Evolutionary conservation across 2,888 invertebrate genomes (phyloP).

Genomic region (Rhingia campestris): DNA sequence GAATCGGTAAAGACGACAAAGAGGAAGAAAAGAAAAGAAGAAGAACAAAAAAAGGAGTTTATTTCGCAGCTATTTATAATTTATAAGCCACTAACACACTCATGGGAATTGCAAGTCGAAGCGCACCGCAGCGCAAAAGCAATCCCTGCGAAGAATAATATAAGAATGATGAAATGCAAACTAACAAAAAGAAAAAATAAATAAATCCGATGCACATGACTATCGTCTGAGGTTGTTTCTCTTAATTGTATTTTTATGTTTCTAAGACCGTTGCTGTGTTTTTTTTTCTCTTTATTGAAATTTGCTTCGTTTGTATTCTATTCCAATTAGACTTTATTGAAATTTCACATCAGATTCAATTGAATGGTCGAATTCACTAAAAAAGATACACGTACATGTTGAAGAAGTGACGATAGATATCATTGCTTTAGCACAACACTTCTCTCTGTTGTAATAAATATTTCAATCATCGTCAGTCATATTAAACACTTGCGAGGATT

Average conservation of each 20-base stretch:
- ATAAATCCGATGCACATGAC: conserved; percentile 57
- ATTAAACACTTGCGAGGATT: conserved; percentile 14
- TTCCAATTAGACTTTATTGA: conserved; percentile 42
- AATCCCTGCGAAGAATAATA: conserved; percentile 16
- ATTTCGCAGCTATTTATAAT: conserved; percentile 73
- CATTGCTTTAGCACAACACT: not conserved
- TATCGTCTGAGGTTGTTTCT: conserved; percentile 29
- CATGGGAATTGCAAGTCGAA: conserved; percentile 41
- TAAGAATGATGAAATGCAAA: conserved; percentile 55
- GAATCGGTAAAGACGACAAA: conserved; percentile 7
- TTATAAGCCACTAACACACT: conserved; percentile 59
- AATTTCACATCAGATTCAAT: conserved; percentile 43
- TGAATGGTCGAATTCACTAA: conserved; percentile 47
- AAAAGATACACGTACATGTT: not conserved
- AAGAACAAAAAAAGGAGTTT: conserved; percentile 52
- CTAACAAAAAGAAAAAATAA: conserved; percentile 11
- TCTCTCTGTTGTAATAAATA: conserved; percentile 19
- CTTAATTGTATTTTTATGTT: conserved; percentile 53
- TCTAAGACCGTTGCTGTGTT: not conserved
- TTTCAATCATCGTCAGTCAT: conserved; percentile 34
- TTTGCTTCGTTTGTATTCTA: conserved; percentile 22
- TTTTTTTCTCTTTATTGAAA: conserved; percentile 11
- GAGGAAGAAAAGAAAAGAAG: not conserved
- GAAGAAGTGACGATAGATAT: conserved; percentile 2
- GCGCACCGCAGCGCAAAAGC: not conserved